These are phyloP conservation scores for Agraylea sexmaculata DNA, from an alignment of 1,140 invertebrate species.

Conservation along the genomic window DNA sequence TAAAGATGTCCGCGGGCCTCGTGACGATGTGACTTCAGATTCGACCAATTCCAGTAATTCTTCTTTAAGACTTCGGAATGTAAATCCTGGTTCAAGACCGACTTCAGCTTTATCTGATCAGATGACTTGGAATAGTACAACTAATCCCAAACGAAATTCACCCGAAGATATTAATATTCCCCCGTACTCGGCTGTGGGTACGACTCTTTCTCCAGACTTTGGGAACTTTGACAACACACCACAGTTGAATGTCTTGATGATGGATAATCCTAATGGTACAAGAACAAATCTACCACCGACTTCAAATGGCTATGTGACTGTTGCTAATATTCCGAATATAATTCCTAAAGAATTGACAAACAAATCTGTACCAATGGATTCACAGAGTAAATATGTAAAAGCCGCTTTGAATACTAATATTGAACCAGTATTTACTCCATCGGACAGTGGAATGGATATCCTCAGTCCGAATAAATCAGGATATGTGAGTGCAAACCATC, in stretches of 20 bases:
- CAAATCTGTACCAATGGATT: too few relatives aligned
- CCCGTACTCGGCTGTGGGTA: constrained; percentile 13
- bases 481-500: too few relatives aligned
- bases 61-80: constrained; percentile 11
- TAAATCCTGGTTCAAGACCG: constrained; percentile 1
- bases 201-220: too few relatives aligned
- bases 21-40: constrained; percentile 30
- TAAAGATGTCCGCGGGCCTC: constrained; percentile 26
- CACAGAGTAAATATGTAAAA: too few relatives aligned
- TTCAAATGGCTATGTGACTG: constrained; percentile 3
- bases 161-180: background rate
- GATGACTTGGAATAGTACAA: constrained; percentile 6
- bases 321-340: too few relatives aligned
- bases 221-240: too few relatives aligned
- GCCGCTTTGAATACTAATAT: too few relatives aligned
- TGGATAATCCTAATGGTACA: background rate
- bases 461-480: too few relatives aligned
- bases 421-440: too few relatives aligned
- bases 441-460: too few relatives aligned
- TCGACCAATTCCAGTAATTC: constrained; percentile 22
- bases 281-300: background rate
- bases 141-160: constrained; percentile 6
- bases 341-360: too few relatives aligned
- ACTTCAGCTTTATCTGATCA: constrained; percentile 4
- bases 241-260: background rate